phyloP scores from a whole-genome alignment of 2,797 vertebrate genomes.

The Malurus leucopterus region DNA sequence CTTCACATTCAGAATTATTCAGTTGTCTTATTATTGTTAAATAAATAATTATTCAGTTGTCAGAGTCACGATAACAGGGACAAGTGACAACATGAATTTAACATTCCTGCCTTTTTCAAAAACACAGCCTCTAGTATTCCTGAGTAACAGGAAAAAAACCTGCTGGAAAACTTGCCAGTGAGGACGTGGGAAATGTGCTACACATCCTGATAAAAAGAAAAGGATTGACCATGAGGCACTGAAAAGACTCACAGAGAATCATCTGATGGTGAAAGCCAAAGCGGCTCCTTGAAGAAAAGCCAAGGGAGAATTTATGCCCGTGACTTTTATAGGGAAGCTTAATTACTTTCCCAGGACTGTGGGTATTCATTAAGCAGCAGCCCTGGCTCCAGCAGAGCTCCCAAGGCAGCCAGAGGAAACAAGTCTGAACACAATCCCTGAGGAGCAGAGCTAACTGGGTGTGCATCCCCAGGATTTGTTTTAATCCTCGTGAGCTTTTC shows the following conservation, averaged over 20 bases:
- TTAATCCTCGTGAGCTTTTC: not conserved
- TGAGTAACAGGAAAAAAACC: not conserved
- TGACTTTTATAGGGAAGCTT: slow-evolving; percentile 44
- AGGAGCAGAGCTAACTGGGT: not conserved
- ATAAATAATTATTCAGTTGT: no score
- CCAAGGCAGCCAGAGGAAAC: slow-evolving; percentile 2
- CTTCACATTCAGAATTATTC: not conserved
- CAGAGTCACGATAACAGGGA: not conserved
- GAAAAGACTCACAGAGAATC: not conserved
- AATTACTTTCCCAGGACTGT: slow-evolving; percentile 52
- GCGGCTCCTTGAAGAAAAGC: slow-evolving; percentile 19
- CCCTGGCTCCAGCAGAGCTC: slow-evolving; percentile 20
- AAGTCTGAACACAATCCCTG: slow-evolving; percentile 15
- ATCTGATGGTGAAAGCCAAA: not conserved
- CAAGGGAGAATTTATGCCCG: slow-evolving; percentile 29
- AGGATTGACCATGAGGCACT: not conserved
- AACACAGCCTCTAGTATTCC: not conserved
- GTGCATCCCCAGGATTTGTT: not conserved
- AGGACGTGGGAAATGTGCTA: not conserved
- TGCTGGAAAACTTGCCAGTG: not conserved
- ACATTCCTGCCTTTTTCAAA: not conserved
- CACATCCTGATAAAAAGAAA: not conserved
- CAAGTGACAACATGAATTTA: not conserved
- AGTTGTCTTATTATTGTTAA: no score
- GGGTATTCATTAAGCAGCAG: slow-evolving; percentile 30